These are phyloP conservation scores for Chironomus tepperi DNA, from an alignment of 1,140 invertebrate species.

Conservation along the genomic window DNA sequence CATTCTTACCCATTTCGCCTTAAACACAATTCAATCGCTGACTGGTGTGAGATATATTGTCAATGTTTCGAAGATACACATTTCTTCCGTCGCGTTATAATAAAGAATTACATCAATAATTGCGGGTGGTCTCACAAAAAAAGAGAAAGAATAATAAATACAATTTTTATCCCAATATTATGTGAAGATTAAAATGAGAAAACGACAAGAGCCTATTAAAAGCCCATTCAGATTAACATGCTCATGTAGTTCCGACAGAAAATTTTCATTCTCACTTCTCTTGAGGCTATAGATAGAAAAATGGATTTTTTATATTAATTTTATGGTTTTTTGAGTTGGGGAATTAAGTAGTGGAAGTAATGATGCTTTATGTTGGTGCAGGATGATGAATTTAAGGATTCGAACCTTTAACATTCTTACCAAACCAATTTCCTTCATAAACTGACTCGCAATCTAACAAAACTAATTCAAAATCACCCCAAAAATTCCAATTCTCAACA, in stretches of 20 bases:
- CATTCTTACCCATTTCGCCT: neutral
- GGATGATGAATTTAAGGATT: too few relatives aligned
- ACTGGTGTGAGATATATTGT: conserved; percentile 15
- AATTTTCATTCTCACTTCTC: neutral
- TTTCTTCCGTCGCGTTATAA: conserved; percentile 11
- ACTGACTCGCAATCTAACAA: too few relatives aligned
- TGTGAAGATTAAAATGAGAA: neutral
- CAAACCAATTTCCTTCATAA: too few relatives aligned
- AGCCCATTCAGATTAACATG: neutral
- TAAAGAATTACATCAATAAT: conserved; percentile 11
- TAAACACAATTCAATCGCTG: neutral
- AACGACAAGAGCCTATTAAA: conserved; percentile 22
- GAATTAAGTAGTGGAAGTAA: too few relatives aligned
- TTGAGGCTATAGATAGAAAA: neutral
- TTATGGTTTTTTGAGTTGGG: too few relatives aligned
- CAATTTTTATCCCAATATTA: neutral
- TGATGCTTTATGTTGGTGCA: too few relatives aligned
- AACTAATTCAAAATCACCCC: too few relatives aligned
- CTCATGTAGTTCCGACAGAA: neutral
- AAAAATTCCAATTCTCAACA: neutral
- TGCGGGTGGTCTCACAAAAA: neutral
- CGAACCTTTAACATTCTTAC: too few relatives aligned
- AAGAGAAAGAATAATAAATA: neutral
- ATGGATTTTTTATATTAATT: too few relatives aligned
- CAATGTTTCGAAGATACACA: conserved; percentile 4